A percentile compares a stretch with the other conserved stretches of the same genome.
These are phyloP conservation scores for Chionomys nivalis DNA, from an alignment of 2,113 vertebrate species.

Conservation along the genomic window DNA sequence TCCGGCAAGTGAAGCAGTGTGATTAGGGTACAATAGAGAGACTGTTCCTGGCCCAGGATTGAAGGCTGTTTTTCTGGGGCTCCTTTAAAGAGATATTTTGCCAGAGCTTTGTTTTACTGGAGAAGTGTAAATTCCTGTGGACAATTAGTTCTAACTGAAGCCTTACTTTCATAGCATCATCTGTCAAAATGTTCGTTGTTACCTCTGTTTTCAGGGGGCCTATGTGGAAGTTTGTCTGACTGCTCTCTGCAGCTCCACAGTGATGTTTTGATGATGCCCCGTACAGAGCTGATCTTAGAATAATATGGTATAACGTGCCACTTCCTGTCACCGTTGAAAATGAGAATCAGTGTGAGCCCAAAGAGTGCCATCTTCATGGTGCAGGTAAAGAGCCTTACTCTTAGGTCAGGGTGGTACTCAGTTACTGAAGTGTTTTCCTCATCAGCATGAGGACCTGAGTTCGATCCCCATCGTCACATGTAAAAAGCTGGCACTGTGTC, in stretches of 20 bases:
- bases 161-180: neutral
- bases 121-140: neutral
- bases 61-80: neutral
- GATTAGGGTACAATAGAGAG: neutral
- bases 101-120: neutral
- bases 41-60: neutral
- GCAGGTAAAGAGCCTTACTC: neutral
- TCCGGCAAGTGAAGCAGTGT: neutral
- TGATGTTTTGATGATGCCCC: neutral
- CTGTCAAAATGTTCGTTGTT: neutral
- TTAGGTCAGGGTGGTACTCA: neutral
- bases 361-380: constrained; percentile 11
- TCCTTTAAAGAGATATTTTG: neutral
- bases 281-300: neutral
- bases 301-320: neutral
- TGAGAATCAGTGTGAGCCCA: neutral
- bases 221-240: neutral
- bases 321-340: neutral
- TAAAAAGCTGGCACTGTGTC: neutral
- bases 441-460: too few relatives aligned
- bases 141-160: neutral
- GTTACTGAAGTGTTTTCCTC: neutral
- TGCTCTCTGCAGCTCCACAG: neutral
- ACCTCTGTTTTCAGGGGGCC: neutral
- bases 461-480: neutral